Percentiles rank a stretch among this genome's conserved stretches.
These are phyloP conservation scores for Corythornis cristatus DNA, from an alignment of 2,113 vertebrate genomes.

Conservation along the genomic window DNA sequence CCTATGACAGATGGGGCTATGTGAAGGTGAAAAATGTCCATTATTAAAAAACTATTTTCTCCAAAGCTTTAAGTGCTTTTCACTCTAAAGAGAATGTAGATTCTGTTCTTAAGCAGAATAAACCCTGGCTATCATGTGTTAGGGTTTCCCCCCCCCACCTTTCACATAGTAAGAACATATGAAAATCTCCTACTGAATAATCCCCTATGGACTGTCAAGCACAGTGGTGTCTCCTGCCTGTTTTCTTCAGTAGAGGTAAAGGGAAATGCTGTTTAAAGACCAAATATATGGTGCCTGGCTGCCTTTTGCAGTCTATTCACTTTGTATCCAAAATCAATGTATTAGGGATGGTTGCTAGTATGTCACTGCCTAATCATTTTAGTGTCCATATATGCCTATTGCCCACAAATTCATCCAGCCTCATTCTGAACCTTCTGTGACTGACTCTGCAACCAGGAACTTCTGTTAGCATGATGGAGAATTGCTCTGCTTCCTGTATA, in stretches of 20 bases:
- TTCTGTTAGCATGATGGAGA: neutral
- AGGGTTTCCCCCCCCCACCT: neutral
- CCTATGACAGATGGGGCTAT: neutral
- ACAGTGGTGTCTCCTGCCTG: neutral
- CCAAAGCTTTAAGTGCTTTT: neutral
- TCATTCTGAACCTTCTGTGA: neutral
- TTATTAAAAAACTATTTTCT: neutral
- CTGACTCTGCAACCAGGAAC: neutral
- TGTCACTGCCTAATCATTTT: neutral
- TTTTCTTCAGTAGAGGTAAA: neutral
- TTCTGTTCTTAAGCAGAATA: neutral
- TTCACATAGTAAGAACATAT: neutral
- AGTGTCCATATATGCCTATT: neutral
- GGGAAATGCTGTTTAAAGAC: neutral
- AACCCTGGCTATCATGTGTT: neutral
- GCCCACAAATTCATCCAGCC: fast-evolving
- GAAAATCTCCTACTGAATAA: neutral
- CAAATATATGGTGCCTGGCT: neutral
- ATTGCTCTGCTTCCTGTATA: neutral
- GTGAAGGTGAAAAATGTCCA: neutral
- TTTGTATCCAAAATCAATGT: neutral
- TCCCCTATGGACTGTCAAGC: neutral
- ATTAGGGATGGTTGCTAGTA: neutral
- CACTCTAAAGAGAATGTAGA: neutral
- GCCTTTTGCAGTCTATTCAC: neutral